These are phyloP conservation scores for Chironomus tepperi DNA, from an alignment of 1,140 invertebrate genomes.

Conservation along the genomic window DNA sequence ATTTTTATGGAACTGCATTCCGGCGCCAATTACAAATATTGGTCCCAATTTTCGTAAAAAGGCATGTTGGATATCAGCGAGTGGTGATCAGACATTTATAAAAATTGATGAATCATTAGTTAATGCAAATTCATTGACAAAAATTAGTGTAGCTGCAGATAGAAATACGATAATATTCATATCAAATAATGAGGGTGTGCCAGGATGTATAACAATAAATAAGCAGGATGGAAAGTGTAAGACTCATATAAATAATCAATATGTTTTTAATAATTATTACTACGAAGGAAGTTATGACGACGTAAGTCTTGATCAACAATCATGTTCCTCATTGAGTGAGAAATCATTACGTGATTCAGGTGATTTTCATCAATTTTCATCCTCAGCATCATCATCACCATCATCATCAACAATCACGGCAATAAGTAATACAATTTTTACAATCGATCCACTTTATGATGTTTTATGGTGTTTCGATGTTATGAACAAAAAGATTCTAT, in stretches of 20 bases:
- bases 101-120: constrained; percentile 89
- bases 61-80: constrained; percentile 88
- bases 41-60: constrained; percentile 67
- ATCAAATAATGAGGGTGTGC: constrained; percentile 8
- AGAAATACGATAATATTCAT: constrained; percentile 56
- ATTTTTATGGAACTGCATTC: constrained; percentile 70
- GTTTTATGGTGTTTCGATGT: constrained; percentile 77
- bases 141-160: constrained; percentile 82
- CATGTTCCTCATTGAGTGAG: not conserved
- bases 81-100: constrained; percentile 90
- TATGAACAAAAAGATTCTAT: constrained; percentile 58
- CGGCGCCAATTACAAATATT: constrained; percentile 67
- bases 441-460: constrained; percentile 78
- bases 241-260: constrained; percentile 37
- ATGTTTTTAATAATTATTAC: constrained; percentile 19
- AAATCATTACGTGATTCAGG: not conserved
- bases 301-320: not conserved
- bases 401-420: constrained; percentile 44
- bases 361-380: constrained; percentile 7
- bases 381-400: not conserved
- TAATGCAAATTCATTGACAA: constrained; percentile 74
- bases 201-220: constrained; percentile 65
- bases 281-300: constrained; percentile 5
- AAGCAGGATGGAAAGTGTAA: constrained; percentile 74
- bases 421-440: constrained; percentile 67